Conservation (phyloP, 2,888 invertebrate genomes). For the Lypha dubia region DNA sequence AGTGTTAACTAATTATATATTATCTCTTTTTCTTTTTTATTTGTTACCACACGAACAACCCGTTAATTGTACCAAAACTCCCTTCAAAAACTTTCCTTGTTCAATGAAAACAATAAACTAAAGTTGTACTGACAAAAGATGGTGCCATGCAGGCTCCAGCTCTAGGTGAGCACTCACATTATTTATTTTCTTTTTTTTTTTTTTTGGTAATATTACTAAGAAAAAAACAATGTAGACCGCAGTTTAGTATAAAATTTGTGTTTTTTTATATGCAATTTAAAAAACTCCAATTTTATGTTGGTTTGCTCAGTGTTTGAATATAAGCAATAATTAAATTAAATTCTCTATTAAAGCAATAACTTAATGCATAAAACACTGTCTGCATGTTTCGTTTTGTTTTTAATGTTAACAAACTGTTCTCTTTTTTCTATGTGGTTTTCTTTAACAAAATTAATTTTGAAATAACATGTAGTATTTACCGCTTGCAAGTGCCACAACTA, state of each 20-base stretch:
- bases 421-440: not conserved
- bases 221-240: not conserved
- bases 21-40: slow-evolving; percentile 51
- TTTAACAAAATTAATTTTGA: slow-evolving; percentile 4
- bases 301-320: slow-evolving; percentile 28
- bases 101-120: slow-evolving; percentile 67
- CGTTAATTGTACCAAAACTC: slow-evolving; percentile 9
- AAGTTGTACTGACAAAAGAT: slow-evolving; percentile 83
- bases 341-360: slow-evolving; percentile 12
- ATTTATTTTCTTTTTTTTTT: slow-evolving; percentile 72
- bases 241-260: not conserved
- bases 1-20: slow-evolving; percentile 37
- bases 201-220: slow-evolving; percentile 53
- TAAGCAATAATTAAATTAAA: slow-evolving; percentile 11
- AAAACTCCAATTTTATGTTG: slow-evolving; percentile 11
- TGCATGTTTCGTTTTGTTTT: slow-evolving; percentile 42
- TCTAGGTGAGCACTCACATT: slow-evolving; percentile 82
- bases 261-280: not conserved
- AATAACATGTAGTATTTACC: not conserved
- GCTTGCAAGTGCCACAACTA: not conserved
- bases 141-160: slow-evolving; percentile 84
- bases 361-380: slow-evolving; percentile 11
- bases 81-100: slow-evolving; percentile 33
- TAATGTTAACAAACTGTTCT: not conserved
- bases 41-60: slow-evolving; percentile 5